phyloP scores from a whole-genome alignment of 2,888 invertebrate genomes.

The Nemurella pictetii region DNA sequence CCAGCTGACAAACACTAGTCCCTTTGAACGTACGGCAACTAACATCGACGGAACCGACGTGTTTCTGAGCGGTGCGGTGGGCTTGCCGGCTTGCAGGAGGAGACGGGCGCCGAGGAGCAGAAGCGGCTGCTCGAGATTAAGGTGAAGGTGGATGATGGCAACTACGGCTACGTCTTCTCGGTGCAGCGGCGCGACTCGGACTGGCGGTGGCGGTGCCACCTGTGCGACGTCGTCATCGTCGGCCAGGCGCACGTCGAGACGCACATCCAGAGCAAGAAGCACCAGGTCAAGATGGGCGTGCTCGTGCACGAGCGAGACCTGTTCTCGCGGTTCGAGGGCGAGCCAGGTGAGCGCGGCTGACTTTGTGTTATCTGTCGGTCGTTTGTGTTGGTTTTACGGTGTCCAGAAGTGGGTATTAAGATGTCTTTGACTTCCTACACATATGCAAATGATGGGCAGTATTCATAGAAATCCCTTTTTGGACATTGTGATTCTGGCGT shows the following conservation, averaged over 20 bases:
- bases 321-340: slow-evolving; percentile 42
- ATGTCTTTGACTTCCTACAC: too few species aligned
- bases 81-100: not conserved
- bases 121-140: slow-evolving; percentile 38
- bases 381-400: too few species aligned
- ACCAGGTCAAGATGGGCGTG: slow-evolving; percentile 52
- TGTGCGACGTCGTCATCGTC: slow-evolving; percentile 54
- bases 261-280: slow-evolving; percentile 49
- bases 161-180: slow-evolving; percentile 55
- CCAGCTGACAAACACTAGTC: too few species aligned
- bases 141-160: slow-evolving; percentile 54
- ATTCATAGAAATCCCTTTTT: too few species aligned
- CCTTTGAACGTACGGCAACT: too few species aligned
- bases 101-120: not conserved
- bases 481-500: too few species aligned
- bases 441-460: too few species aligned
- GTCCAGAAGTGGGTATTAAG: too few species aligned
- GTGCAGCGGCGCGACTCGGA: slow-evolving; percentile 39
- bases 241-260: slow-evolving; percentile 37
- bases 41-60: too few species aligned
- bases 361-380: too few species aligned
- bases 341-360: too few species aligned
- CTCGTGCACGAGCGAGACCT: slow-evolving; percentile 50
- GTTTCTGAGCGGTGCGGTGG: not conserved
- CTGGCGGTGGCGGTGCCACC: slow-evolving; percentile 53